Base-by-base conservation (phyloP, 2,113 vertebrate species). In the Spea multiplicata region DNA sequence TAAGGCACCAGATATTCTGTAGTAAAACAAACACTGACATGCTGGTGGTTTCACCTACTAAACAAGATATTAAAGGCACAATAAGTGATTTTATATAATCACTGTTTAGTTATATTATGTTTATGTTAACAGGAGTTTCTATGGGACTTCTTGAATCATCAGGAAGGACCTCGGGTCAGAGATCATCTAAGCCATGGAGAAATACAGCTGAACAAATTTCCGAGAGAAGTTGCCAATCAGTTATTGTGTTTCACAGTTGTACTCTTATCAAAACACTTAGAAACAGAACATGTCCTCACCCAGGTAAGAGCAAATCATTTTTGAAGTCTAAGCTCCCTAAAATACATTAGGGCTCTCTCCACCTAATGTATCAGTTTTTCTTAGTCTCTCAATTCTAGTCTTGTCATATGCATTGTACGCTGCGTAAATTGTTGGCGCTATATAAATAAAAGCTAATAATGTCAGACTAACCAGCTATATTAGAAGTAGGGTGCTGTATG, bases 111-210 rank as follows among this genome's bases (percentile, higher is more conserved):
- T 30, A 30, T 30, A 30, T 30, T 30, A 30, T 30, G 30, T 30
- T 30, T 30, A 50, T 84, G 78, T 77, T 74, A 44, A 72, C 78
- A 94, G 93, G 92, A 93, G 49, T 92, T 94, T 80, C 88, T 94
- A 44, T 93, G 91, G 92, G 93, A 94, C 84, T 83, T 93, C 72
- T 86, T 94, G 85, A 93, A 89, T 78, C 86, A 92, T 67, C 92
- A 89, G 82, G 91, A 92, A 30, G 92, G 93, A 7, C 92, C 92
- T 12, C 92, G 92, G 1, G 0, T 93, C 49, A 87, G 93, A 76
- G 92, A 94, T 67, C 93, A 2, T 55, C 83, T 94, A 80, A 93
- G 93, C 84, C 93, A 94, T 0, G 93, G 92, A 57, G 92, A 94
- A 61, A 45, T 92, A 66, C 73, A 76, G 67, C 68, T 91, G 3